Conservation (phyloP, 2,888 invertebrate species). For the Apomyelois bistriatella region DNA sequence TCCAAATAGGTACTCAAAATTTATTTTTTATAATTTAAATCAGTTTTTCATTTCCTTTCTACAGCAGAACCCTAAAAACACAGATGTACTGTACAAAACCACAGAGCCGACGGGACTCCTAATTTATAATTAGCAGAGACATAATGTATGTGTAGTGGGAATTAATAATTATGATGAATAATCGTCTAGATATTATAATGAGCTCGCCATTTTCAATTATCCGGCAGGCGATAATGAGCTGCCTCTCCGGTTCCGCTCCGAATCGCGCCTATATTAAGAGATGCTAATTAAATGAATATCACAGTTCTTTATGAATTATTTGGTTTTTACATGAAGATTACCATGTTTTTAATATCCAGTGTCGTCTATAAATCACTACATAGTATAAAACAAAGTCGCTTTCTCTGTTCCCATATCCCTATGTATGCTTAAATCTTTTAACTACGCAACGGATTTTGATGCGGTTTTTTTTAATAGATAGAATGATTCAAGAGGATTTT, state of each 20-base stretch:
- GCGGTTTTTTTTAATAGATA: no score
- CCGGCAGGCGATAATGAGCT: constrained; percentile 42
- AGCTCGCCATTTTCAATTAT: constrained; percentile 50
- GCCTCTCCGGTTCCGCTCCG: constrained; percentile 25
- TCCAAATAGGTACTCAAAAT: no score
- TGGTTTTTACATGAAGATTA: constrained; percentile 1
- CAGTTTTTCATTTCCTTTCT: no score
- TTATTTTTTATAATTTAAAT: no score
- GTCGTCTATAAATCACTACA: not conserved
- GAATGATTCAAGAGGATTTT: no score
- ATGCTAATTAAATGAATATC: constrained; percentile 23
- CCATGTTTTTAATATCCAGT: not conserved
- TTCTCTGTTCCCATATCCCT: no score
- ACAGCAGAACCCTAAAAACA: not conserved
- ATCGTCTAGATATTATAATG: constrained; percentile 54
- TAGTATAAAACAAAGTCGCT: not conserved
- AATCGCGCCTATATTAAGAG: constrained; percentile 17
- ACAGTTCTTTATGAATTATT: not conserved
- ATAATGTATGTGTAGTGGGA: constrained; percentile 28
- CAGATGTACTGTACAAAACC: not conserved
- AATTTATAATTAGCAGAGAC: constrained; percentile 31
- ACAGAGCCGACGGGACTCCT: not conserved
- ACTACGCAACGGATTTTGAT: no score
- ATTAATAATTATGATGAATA: constrained; percentile 42
- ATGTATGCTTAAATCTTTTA: no score